Percentiles rank a stretch among this genome's conserved stretches.
phyloP scores from a whole-genome alignment of 2,888 invertebrate genomes.

The Stenodera caucasica region DNA sequence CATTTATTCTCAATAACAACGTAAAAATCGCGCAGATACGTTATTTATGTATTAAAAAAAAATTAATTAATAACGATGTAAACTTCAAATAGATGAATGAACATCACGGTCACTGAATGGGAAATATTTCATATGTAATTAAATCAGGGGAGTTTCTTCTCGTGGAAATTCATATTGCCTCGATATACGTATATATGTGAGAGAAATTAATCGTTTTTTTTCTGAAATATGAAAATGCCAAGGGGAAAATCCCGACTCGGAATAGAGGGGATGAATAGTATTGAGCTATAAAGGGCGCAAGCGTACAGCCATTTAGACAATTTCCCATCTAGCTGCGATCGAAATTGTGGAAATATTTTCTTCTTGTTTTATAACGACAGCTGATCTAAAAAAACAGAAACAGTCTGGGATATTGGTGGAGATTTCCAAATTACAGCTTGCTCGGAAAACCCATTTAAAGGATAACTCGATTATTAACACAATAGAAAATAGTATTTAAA shows the following conservation, averaged over 20 bases:
- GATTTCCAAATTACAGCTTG: no score
- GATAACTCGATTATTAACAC: no score
- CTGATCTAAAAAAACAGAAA: slow-evolving; percentile 23
- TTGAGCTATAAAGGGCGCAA: slow-evolving; percentile 33
- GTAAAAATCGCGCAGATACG: no score
- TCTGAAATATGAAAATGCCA: background rate
- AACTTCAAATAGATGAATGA: slow-evolving; percentile 15
- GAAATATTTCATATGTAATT: slow-evolving; percentile 20
- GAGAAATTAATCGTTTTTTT: no score
- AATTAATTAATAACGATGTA: background rate
- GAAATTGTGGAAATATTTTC: slow-evolving; percentile 12
- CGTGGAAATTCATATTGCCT: no score
- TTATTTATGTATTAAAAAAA: no score
- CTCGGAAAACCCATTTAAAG: no score
- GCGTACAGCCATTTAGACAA: slow-evolving; percentile 32
- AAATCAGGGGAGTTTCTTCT: slow-evolving; percentile 12
- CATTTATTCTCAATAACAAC: no score
- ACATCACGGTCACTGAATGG: slow-evolving; percentile 23
- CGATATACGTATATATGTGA: no score
- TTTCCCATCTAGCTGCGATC: slow-evolving; percentile 36
- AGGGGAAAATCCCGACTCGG: slow-evolving; percentile 14
- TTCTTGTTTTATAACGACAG: slow-evolving; percentile 27
- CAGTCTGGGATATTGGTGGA: no score
- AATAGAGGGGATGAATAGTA: slow-evolving; percentile 22
- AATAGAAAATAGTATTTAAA: background rate